A percentile compares a stretch with the other conserved stretches of the same genome.
Conservation (phyloP, 2,797 vertebrate species). For the Thunnus albacares region DNA sequence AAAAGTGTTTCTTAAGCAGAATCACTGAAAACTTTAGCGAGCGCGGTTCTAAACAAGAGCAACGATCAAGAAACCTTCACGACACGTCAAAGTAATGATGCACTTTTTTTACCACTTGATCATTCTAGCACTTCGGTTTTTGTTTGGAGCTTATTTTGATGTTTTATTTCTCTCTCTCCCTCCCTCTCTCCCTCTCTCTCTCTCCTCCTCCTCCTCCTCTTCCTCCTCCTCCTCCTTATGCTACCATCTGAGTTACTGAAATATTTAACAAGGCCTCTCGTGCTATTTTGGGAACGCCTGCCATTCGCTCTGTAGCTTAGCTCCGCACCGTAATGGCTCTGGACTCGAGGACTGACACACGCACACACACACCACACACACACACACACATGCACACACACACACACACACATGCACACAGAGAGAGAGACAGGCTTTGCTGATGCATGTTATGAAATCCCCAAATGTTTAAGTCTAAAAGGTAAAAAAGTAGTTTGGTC, state of each 20-base stretch:
- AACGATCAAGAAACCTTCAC: not conserved
- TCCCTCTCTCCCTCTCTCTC: not conserved
- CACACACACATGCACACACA: not conserved
- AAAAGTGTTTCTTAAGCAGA: slow-evolving; percentile 5
- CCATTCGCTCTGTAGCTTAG: slow-evolving; percentile 46
- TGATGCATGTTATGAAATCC: not conserved
- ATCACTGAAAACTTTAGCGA: not conserved
- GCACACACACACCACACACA: not conserved
- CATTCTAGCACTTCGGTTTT: not conserved
- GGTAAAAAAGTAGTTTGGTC: not conserved
- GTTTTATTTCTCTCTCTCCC: slow-evolving; percentile 16
- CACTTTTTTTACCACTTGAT: not conserved
- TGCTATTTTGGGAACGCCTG: slow-evolving; percentile 76
- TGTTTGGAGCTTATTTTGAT: slow-evolving; percentile 16
- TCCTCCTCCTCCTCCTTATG: slow-evolving; percentile 46
- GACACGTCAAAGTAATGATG: not conserved
- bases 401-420: not conserved
- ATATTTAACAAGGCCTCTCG: slow-evolving; percentile 79
- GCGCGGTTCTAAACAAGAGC: not conserved
- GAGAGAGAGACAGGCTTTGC: too few species aligned
- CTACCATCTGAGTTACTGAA: slow-evolving; percentile 72
- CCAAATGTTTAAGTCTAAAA: not conserved
- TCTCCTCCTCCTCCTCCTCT: not conserved
- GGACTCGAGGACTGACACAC: slow-evolving; percentile 16
- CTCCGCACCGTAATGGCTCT: slow-evolving; percentile 24